Conservation (phyloP, 2,888 invertebrate genomes). For the Dasypolia templi region DNA sequence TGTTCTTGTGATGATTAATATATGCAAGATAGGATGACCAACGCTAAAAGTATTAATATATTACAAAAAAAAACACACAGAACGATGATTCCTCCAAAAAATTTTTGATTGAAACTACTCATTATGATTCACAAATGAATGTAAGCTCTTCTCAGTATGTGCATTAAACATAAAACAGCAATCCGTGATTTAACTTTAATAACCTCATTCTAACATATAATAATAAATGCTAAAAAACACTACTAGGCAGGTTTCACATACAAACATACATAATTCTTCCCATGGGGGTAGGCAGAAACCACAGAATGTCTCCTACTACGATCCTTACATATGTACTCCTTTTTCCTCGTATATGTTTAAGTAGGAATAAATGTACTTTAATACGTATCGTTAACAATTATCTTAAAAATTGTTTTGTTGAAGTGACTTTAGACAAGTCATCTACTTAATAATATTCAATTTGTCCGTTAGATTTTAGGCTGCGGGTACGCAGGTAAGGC, state of each 20-base stretch:
- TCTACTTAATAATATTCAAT: slow-evolving; percentile 25
- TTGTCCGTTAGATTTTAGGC: slow-evolving; percentile 13
- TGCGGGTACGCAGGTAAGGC: slow-evolving; percentile 2
- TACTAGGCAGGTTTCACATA: no score
- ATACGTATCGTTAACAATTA: slow-evolving; percentile 4
- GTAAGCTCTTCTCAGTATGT: not conserved
- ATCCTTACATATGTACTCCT: no score
- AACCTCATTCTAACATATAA: slow-evolving; percentile 20
- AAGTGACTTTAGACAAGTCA: slow-evolving; percentile 20
- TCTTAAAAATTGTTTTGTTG: slow-evolving; percentile 34
- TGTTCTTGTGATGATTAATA: slow-evolving; percentile 30
- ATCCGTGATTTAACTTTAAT: slow-evolving; percentile 2
- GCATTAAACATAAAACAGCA: slow-evolving; percentile 9
- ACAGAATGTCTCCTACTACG: no score
- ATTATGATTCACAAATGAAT: slow-evolving; percentile 11
- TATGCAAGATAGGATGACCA: slow-evolving; percentile 27
- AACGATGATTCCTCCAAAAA: not conserved
- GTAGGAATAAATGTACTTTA: slow-evolving; percentile 12
- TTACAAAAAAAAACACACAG: no score
- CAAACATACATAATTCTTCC: no score
- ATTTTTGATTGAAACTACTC: slow-evolving; percentile 1
- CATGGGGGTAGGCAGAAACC: no score
- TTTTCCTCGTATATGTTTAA: no score
- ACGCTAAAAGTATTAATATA: slow-evolving; percentile 7
- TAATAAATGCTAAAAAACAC: not conserved